Percentiles rank a stretch among this genome's conserved stretches.
Conservation (phyloP, 37 sponge, comb jelly and placozoan genomes). For the Oscarella lobularis region DNA sequence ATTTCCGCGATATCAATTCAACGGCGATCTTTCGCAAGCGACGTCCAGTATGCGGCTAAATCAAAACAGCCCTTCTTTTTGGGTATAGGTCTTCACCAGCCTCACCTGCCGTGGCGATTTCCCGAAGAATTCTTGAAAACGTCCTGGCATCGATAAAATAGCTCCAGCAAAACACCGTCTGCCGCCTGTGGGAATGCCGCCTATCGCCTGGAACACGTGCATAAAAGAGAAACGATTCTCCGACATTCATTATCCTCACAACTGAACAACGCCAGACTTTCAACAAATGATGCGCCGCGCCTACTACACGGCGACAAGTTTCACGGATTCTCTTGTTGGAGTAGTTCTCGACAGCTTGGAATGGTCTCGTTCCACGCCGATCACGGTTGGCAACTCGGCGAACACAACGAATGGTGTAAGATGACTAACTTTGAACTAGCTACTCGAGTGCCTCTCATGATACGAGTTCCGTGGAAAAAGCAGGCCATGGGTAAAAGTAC, state of each 20-base stretch:
- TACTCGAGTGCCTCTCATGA: constrained; percentile 34
- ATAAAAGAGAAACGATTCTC: background rate
- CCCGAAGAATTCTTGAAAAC: constrained; percentile 15
- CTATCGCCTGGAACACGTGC: constrained; percentile 16
- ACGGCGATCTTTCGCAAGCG: background rate
- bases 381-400: constrained; percentile 42
- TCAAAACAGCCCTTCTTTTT: constrained; percentile 22
- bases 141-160: constrained; percentile 9
- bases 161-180: constrained; percentile 1
- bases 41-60: constrained; percentile 12
- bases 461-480: constrained; percentile 25
- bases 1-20: constrained; percentile 13
- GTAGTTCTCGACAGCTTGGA: constrained; percentile 15
- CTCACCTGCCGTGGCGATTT: constrained; percentile 23
- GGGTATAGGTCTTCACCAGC: constrained; percentile 34
- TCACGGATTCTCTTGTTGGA: constrained; percentile 25
- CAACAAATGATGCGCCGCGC: constrained; percentile 13
- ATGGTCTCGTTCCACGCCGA: constrained; percentile 28
- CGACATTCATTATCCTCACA: background rate
- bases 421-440: constrained; percentile 38
- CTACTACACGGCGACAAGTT: constrained; percentile 32
- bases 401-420: constrained; percentile 27
- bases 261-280: constrained; percentile 9
- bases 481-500: constrained; percentile 13
- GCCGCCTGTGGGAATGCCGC: constrained; percentile 16